Evolutionary conservation across 2,797 vertebrate genomes (phyloP).

Genomic region (Lates japonicus): DNA sequence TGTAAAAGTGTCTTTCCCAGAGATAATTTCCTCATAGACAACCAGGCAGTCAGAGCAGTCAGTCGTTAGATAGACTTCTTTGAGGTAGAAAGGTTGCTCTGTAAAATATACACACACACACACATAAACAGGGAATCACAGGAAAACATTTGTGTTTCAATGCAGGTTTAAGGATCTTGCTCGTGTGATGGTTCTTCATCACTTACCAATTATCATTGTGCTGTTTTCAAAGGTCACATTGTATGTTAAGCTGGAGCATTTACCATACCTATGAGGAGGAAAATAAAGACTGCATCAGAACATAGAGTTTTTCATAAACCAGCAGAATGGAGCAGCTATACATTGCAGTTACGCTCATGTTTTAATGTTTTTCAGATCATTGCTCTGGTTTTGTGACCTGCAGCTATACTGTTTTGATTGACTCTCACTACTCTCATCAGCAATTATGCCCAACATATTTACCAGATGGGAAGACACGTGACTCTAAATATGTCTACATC

Average conservation of each 20-base stretch:
- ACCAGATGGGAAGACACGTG: too few species aligned
- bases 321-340: neutral
- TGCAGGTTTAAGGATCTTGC: neutral
- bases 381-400: too few species aligned
- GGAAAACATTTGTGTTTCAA: neutral
- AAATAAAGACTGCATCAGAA: neutral
- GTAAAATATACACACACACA: neutral
- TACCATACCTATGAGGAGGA: slow-evolving; percentile 44
- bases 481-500: too few species aligned
- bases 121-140: neutral
- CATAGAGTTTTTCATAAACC: neutral
- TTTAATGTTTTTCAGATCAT: too few species aligned
- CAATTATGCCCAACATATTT: too few species aligned
- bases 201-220: slow-evolving; percentile 73
- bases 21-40: slow-evolving; percentile 58
- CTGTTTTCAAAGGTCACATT: slow-evolving; percentile 77
- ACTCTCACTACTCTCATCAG: too few species aligned
- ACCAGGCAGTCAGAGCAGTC: slow-evolving; percentile 72
- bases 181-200: neutral
- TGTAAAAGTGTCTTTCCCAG: slow-evolving; percentile 60
- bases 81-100: slow-evolving; percentile 76
- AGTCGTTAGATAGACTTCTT: slow-evolving; percentile 69
- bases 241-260: slow-evolving; percentile 64
- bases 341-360: neutral
- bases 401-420: too few species aligned